A percentile compares a stretch with the other conserved stretches of the same genome.
Evolutionary conservation across 2,888 invertebrate genomes (phyloP).

Genomic region (Pammene fasciana): DNA sequence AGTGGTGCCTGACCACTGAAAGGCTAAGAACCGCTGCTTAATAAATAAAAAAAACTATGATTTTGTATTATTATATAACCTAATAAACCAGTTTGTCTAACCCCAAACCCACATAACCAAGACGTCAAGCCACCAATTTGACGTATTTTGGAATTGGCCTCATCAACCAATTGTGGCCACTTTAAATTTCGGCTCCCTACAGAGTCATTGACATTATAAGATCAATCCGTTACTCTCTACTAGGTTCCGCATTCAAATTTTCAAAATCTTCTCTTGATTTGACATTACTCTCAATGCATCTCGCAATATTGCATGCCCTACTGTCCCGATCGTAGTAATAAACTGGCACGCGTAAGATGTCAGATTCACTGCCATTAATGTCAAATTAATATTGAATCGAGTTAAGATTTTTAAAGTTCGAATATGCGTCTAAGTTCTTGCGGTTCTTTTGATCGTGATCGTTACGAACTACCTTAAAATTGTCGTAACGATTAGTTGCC

Average conservation of each 20-base stretch:
- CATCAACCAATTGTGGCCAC: constrained; percentile 65
- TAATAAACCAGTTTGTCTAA: not conserved
- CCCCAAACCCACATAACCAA: constrained; percentile 33
- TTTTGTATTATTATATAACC: too few relatives aligned
- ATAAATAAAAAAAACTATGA: too few relatives aligned
- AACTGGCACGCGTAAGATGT: not conserved
- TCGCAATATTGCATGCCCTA: not conserved
- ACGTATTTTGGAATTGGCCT: constrained; percentile 42
- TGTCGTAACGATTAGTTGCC: not conserved
- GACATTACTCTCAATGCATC: not conserved
- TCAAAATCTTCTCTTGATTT: not conserved
- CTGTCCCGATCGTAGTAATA: too few relatives aligned
- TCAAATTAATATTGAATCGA: not conserved
- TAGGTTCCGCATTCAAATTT: constrained; percentile 4
- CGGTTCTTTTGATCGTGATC: not conserved
- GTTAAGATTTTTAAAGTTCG: not conserved
- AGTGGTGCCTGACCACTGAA: too few relatives aligned
- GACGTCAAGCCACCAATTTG: constrained; percentile 35
- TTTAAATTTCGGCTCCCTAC: constrained; percentile 52
- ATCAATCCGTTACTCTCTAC: constrained; percentile 35
- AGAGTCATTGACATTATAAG: constrained; percentile 56
- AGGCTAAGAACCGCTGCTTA: too few relatives aligned
- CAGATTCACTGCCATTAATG: not conserved
- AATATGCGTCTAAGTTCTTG: not conserved
- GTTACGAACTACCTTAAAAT: not conserved